phyloP scores from a whole-genome alignment of 2,797 vertebrate species.

The Bovichtus diacanthus region DNA sequence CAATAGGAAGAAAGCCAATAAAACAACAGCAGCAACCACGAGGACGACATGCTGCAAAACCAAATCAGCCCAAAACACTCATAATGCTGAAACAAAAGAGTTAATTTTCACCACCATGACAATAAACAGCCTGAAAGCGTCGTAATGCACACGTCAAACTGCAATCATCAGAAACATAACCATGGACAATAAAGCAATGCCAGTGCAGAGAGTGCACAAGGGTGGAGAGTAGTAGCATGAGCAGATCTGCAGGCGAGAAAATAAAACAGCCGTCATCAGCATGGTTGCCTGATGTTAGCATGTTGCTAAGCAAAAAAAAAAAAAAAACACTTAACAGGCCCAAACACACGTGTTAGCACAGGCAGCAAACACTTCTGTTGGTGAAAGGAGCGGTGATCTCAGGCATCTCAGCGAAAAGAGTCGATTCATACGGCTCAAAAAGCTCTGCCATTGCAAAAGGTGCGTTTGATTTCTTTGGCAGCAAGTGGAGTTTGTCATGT shows the following conservation, averaged over 20 bases:
- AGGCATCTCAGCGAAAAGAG: no score
- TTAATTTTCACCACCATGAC: slow-evolving; percentile 12
- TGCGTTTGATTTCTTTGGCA: not conserved
- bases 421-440: no score
- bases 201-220: not conserved
- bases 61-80: slow-evolving; percentile 1
- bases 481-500: no score
- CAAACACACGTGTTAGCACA: no score
- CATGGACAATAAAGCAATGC: not conserved
- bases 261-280: not conserved
- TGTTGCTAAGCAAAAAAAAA: no score
- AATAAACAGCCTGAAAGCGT: slow-evolving; percentile 1
- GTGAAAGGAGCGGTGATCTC: no score
- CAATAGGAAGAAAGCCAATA: not conserved
- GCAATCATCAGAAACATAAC: not conserved
- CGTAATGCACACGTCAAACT: not conserved
- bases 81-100: slow-evolving; percentile 2
- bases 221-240: not conserved
- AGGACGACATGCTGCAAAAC: not conserved
- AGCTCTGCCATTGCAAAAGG: not conserved
- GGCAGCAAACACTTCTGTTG: no score
- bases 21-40: slow-evolving; percentile 9
- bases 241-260: not conserved
- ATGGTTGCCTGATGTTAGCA: not conserved
- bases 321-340: no score